These are phyloP conservation scores for Leptinotarsa peninsularis DNA, from an alignment of 2,888 invertebrate species.

Conservation along the genomic window DNA sequence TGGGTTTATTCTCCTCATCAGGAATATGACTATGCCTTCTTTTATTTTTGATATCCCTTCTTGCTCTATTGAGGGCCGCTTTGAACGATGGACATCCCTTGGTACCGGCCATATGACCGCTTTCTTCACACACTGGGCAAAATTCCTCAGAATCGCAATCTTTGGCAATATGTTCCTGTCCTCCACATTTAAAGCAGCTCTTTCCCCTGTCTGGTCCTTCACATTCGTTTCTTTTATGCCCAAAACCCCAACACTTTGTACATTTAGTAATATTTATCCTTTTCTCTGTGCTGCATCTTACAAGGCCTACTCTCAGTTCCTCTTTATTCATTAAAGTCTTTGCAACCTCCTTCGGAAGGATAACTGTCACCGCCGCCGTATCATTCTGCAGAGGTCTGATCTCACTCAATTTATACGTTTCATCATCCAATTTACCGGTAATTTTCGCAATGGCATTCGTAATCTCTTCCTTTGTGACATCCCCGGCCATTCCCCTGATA, in stretches of 20 bases:
- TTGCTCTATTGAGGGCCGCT: slow-evolving; percentile 16
- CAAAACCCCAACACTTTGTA: slow-evolving; percentile 25
- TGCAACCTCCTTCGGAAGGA: not conserved
- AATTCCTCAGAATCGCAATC: slow-evolving; percentile 5
- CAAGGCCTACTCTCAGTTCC: slow-evolving; percentile 2
- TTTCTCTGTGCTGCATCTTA: slow-evolving; percentile 24
- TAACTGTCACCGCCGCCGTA: not conserved
- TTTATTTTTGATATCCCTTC: not conserved
- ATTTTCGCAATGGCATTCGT: not conserved
- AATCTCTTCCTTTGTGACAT: not conserved
- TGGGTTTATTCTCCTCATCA: too few species aligned
- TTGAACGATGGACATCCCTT: slow-evolving; percentile 23
- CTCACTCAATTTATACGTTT: not conserved
- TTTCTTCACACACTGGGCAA: slow-evolving; percentile 14
- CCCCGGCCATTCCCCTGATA: not conserved
- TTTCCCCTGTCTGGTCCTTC: slow-evolving; percentile 11
- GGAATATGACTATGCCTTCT: too few species aligned
- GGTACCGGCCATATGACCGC: slow-evolving; percentile 16
- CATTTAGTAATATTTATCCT: slow-evolving; percentile 2
- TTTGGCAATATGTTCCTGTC: not conserved
- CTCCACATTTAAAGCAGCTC: slow-evolving; percentile 22
- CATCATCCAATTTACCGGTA: not conserved
- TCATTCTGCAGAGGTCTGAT: not conserved
- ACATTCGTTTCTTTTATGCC: slow-evolving; percentile 15
- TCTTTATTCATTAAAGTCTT: not conserved